Conservation (phyloP, 2,797 vertebrate genomes). For the Acrocephalus scirpaceus region DNA sequence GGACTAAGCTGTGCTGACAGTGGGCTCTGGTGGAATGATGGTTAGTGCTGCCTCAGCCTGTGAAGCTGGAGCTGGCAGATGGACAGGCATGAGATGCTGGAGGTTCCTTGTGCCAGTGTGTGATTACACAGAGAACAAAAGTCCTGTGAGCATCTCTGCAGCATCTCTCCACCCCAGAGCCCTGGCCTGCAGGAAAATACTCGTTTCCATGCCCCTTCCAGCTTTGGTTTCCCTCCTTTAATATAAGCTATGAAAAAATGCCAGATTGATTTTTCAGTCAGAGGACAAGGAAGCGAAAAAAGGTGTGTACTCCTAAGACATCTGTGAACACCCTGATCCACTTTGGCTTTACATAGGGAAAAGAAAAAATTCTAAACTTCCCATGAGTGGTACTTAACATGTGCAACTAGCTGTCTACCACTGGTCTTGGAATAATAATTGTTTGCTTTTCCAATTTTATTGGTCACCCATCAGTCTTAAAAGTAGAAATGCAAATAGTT, state of each 20-base stretch:
- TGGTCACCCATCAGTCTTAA: background rate
- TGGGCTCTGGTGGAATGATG: background rate
- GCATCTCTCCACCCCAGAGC: background rate
- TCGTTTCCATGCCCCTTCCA: background rate
- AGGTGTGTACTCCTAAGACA: fast-evolving
- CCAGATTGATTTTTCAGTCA: background rate
- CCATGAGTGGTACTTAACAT: background rate
- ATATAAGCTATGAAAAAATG: background rate
- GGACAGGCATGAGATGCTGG: background rate
- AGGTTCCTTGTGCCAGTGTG: background rate
- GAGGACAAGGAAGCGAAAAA: background rate
- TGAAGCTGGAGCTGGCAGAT: background rate
- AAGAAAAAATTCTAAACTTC: background rate
- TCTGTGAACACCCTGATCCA: background rate
- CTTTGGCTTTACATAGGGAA: background rate
- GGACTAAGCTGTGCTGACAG: background rate
- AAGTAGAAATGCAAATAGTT: background rate
- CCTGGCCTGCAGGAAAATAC: background rate
- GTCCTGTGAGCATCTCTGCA: background rate
- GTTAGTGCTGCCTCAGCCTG: background rate
- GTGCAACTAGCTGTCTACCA: background rate
- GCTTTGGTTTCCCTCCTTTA: background rate
- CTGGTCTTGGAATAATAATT: background rate
- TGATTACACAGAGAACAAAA: background rate
- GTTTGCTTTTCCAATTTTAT: background rate